Base-by-base conservation (phyloP, 92 coral and sea anemone species). In the Parazoanthus atlanticus region DNA sequence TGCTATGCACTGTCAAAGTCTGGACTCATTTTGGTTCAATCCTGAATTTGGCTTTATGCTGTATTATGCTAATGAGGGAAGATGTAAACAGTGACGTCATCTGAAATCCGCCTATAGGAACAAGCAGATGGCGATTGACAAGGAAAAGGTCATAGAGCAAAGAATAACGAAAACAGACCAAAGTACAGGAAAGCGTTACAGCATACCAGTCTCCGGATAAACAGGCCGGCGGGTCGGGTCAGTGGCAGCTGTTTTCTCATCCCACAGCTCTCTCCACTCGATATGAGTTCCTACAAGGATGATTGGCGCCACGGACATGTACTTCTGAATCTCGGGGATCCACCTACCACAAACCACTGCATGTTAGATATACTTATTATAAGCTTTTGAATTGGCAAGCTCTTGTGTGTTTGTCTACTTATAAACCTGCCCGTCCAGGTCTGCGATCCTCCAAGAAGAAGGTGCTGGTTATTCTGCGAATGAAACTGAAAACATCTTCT, bases 221-320 rank as follows among this genome's bases (percentile, higher is more conserved):
- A 95, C 91, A 71, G 98, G 98, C 56, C 92, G 90, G 32, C 85
- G 88, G n/a, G 90, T 76, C 43, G 93, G 79, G 84, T 95, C 98
- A 19, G 87, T 30, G 13, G 87, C 87, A 3, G 90, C 85, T 13
- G 66, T 32, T 54, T 79, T 91, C 30, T 89, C 94, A 38, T 93
- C 96, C 93, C 90, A 93, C 40, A 95, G 78, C 29, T 94, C 97
- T 40, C 99, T 92, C 97, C 98, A 94, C 41, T 95, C 96, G 3
- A 92, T 96, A 36, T 97, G 99, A 28, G 99, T 97, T 36, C 99
- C 99, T 17, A 97, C 96, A 61, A 97, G 94, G 38, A 97, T 92
- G 78, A 97, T 94, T 61, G 99, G 99, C 11, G 98, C 93, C 11
- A 95, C 95, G 11, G 99, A 98, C 72, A 96, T 88, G 83, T 88